phyloP scores from a whole-genome alignment of 2,797 vertebrate species.

The Oryzias sinensis region DNA sequence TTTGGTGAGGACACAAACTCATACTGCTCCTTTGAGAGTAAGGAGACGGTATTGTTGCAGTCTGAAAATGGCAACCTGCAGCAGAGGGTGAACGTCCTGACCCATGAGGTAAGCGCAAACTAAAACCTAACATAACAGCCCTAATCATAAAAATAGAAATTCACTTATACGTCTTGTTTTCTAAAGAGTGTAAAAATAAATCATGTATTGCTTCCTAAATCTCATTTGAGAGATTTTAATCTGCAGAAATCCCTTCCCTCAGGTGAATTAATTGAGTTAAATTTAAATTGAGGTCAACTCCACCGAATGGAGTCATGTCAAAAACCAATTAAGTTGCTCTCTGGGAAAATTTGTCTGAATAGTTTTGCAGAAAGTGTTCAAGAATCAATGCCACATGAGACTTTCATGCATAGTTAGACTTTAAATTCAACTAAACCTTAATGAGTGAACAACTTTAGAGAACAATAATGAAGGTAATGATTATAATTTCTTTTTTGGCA shows the following conservation, averaged over 20 bases:
- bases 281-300: slow-evolving; percentile 34
- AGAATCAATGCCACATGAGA: slow-evolving; percentile 25
- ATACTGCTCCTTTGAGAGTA: slow-evolving; percentile 90
- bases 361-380: slow-evolving; percentile 28
- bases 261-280: slow-evolving; percentile 42
- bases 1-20: slow-evolving; percentile 92
- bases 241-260: slow-evolving; percentile 23
- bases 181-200: slow-evolving; percentile 1
- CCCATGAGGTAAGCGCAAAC: slow-evolving; percentile 85
- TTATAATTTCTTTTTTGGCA: not conserved
- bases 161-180: not conserved
- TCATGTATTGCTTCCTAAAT: slow-evolving; percentile 7
- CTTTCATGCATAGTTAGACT: slow-evolving; percentile 23
- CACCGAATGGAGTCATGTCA: slow-evolving; percentile 31
- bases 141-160: not conserved
- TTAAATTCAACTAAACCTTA: slow-evolving; percentile 9
- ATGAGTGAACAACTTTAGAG: not conserved
- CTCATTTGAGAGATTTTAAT: slow-evolving; percentile 6
- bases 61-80: slow-evolving; percentile 92
- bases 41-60: slow-evolving; percentile 90
- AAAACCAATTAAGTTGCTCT: slow-evolving; percentile 56
- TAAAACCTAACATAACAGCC: not conserved
- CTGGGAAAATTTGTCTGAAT: slow-evolving; percentile 22
- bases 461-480: not conserved
- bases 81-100: slow-evolving; percentile 90